Conservation (phyloP, 2,888 invertebrate species). For the Spisula subtruncata region DNA sequence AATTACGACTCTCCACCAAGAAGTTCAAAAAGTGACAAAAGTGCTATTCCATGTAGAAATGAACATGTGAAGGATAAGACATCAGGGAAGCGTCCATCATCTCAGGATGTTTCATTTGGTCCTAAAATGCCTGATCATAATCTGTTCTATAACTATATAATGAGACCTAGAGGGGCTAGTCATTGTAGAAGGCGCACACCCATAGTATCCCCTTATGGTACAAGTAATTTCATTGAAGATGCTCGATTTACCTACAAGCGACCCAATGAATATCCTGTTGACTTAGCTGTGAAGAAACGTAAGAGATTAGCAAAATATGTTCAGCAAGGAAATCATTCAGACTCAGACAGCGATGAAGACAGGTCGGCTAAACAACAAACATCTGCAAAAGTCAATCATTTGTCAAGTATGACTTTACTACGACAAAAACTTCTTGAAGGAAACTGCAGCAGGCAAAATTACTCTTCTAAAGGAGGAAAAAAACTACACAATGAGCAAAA, state of each 20-base stretch:
- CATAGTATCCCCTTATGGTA: constrained; percentile 54
- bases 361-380: background rate
- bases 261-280: constrained; percentile 45
- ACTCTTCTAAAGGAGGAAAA: background rate
- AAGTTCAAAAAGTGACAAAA: constrained; percentile 36
- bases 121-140: constrained; percentile 52
- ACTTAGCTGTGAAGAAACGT: constrained; percentile 47
- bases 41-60: background rate
- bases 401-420: constrained; percentile 39
- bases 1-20: constrained; percentile 31
- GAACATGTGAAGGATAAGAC: background rate
- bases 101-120: constrained; percentile 37
- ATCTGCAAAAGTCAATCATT: background rate
- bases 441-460: background rate
- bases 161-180: constrained; percentile 42
- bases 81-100: constrained; percentile 7
- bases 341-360: constrained; percentile 53
- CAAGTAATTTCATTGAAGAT: constrained; percentile 45
- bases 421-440: constrained; percentile 45
- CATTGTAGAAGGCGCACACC: constrained; percentile 44
- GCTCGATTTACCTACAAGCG: constrained; percentile 44
- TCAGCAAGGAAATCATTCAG: constrained; percentile 35
- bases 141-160: constrained; percentile 52
- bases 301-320: constrained; percentile 34
- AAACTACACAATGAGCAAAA: background rate